phyloP scores from a whole-genome alignment of 1,140 invertebrate genomes.

The Philopotamus ludificatus region DNA sequence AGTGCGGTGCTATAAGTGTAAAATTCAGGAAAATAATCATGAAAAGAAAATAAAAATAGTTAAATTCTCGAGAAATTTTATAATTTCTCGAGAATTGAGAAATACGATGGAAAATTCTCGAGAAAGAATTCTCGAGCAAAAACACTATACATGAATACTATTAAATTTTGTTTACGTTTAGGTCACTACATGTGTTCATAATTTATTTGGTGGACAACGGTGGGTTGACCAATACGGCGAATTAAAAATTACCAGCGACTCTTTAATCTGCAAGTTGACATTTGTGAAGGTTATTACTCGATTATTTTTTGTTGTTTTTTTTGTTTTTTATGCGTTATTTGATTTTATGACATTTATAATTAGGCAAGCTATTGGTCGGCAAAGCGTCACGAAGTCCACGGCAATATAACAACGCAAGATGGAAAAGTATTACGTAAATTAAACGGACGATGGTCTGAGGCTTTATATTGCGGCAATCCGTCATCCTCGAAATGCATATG shows the following conservation, averaged over 20 bases:
- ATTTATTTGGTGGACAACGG: slow-evolving; percentile 76
- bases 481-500: slow-evolving; percentile 73
- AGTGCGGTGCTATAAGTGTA: too few species aligned
- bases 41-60: too few species aligned
- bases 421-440: slow-evolving; percentile 65
- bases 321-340: not conserved
- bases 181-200: slow-evolving; percentile 85
- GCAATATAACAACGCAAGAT: slow-evolving; percentile 61
- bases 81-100: too few species aligned
- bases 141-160: not conserved
- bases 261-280: slow-evolving; percentile 73
- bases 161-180: slow-evolving; percentile 27
- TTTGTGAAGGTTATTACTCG: slow-evolving; percentile 69
- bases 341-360: not conserved
- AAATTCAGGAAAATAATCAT: too few species aligned
- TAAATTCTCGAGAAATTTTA: too few species aligned
- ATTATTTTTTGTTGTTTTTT: slow-evolving; percentile 5
- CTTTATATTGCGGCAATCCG: slow-evolving; percentile 72
- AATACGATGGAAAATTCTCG: too few species aligned
- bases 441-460: slow-evolving; percentile 82
- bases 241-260: slow-evolving; percentile 67
- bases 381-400: slow-evolving; percentile 75
- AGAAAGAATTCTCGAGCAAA: too few species aligned
- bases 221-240: slow-evolving; percentile 89
- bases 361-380: slow-evolving; percentile 78